phyloP scores from a whole-genome alignment of 2,797 vertebrate genomes.

The Acanthis flammea region DNA sequence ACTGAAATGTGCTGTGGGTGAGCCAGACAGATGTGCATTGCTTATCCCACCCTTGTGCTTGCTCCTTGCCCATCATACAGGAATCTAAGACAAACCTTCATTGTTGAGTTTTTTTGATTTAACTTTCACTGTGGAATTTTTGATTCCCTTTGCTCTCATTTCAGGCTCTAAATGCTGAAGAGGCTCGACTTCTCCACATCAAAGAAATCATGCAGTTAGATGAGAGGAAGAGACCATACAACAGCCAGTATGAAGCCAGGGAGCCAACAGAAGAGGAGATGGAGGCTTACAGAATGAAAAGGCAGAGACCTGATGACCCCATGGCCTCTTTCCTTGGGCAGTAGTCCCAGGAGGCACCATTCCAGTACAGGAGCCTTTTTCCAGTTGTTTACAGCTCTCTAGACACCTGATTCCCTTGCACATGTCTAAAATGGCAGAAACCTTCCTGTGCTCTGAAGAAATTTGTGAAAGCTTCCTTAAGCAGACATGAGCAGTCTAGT shows the following conservation, averaged over 20 bases:
- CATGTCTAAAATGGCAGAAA: background rate
- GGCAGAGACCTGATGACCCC: constrained; percentile 89
- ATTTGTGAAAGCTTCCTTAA: background rate
- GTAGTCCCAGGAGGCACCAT: constrained; percentile 44
- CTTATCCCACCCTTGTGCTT: background rate
- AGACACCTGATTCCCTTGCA: background rate
- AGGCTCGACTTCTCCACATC: constrained; percentile 88
- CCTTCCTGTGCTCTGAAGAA: background rate
- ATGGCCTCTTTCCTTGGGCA: constrained; percentile 94
- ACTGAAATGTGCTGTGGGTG: background rate
- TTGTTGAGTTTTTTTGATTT: background rate
- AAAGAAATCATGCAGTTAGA: constrained; percentile 90
- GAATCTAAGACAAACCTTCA: background rate
- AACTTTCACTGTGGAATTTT: background rate
- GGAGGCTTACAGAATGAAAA: constrained; percentile 97
- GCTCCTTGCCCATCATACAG: background rate
- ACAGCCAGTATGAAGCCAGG: constrained; percentile 84
- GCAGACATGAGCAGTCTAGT: background rate
- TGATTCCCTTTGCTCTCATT: background rate
- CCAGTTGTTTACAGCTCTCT: background rate
- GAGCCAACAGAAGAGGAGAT: constrained; percentile 98
- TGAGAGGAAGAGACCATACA: constrained; percentile 94
- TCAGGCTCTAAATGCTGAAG: constrained; percentile 93
- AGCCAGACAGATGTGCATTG: background rate
- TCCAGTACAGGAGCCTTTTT: background rate